A percentile compares a stretch with the other conserved stretches of the same genome.
Conservation (phyloP, 2,888 invertebrate species). For the Pyralis farinalis region DNA sequence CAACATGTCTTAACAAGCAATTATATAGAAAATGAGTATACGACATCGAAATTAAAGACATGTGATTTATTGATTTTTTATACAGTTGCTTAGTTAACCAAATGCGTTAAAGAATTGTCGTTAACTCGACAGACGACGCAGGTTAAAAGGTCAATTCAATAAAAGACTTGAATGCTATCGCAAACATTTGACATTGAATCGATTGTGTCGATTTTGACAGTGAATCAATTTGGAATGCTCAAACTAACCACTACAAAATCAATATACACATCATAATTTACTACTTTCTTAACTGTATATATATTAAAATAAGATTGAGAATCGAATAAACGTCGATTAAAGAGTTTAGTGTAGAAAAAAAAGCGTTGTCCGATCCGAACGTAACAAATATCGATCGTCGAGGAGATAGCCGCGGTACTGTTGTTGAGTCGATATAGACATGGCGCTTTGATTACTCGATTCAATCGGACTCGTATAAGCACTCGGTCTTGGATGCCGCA, state of each 20-base stretch:
- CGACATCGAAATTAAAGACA: neutral
- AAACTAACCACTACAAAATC: constrained; percentile 25
- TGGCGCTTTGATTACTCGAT: constrained; percentile 76
- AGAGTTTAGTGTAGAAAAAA: constrained; percentile 34
- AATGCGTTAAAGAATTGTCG: constrained; percentile 42
- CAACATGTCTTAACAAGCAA: neutral
- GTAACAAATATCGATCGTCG: constrained; percentile 74
- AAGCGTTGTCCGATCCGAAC: constrained; percentile 49
- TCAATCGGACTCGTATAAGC: constrained; percentile 64
- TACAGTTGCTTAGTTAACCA: constrained; percentile 34
- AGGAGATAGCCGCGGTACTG: constrained; percentile 62
- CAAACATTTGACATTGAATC: constrained; percentile 66
- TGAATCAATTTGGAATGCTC: constrained; percentile 66
- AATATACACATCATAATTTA: constrained; percentile 11
- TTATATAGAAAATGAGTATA: neutral
- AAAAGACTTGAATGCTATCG: constrained; percentile 55
- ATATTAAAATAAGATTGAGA: constrained; percentile 24
- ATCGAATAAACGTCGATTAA: constrained; percentile 19
- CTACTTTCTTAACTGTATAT: constrained; percentile 11
- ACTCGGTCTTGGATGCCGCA: constrained; percentile 41
- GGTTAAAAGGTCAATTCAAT: constrained; percentile 55
- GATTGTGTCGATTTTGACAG: constrained; percentile 69
- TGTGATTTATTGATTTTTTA: neutral
- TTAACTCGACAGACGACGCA: constrained; percentile 34
- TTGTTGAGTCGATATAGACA: constrained; percentile 75